These are phyloP conservation scores for Catocala nupta DNA, from an alignment of 2,888 invertebrate genomes.

Conservation along the genomic window DNA sequence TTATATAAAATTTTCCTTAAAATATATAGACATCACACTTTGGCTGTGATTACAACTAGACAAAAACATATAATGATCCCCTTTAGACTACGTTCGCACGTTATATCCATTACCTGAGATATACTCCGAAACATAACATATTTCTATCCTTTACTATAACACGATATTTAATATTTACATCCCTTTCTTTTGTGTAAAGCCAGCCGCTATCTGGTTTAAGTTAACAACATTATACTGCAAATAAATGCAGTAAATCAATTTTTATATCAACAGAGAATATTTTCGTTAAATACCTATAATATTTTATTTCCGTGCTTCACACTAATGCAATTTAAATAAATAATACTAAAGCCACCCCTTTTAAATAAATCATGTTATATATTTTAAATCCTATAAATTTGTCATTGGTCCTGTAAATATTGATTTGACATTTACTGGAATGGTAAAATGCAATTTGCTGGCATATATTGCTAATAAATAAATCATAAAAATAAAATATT, in stretches of 20 bases:
- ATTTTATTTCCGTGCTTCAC: too few relatives aligned
- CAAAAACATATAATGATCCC: slow-evolving; percentile 76
- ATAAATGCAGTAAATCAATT: slow-evolving; percentile 38
- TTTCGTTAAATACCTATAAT: background rate
- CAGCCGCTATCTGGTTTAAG: slow-evolving; percentile 70
- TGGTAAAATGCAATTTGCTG: too few relatives aligned
- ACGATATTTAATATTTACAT: slow-evolving; percentile 48
- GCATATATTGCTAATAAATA: too few relatives aligned
- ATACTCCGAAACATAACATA: slow-evolving; percentile 59
- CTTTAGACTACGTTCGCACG: slow-evolving; percentile 80
- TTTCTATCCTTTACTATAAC: slow-evolving; percentile 60
- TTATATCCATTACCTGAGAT: slow-evolving; percentile 80
- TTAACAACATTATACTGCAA: slow-evolving; percentile 61
- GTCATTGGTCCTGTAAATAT: too few relatives aligned
- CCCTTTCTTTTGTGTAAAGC: slow-evolving; percentile 60
- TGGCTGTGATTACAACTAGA: slow-evolving; percentile 65
- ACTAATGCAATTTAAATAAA: too few relatives aligned
- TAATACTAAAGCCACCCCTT: background rate
- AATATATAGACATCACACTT: slow-evolving; percentile 49
- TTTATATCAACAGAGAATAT: background rate
- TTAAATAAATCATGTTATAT: too few relatives aligned
- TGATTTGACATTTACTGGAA: too few relatives aligned
- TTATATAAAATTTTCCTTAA: slow-evolving; percentile 33
- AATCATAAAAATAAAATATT: background rate
- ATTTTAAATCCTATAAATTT: too few relatives aligned